Evolutionary conservation across 35 echinoderm and acorn worm species (phyloP), one percentile per base, ranked within the genome.

Genomic region (Ptychodera flava): DNA sequence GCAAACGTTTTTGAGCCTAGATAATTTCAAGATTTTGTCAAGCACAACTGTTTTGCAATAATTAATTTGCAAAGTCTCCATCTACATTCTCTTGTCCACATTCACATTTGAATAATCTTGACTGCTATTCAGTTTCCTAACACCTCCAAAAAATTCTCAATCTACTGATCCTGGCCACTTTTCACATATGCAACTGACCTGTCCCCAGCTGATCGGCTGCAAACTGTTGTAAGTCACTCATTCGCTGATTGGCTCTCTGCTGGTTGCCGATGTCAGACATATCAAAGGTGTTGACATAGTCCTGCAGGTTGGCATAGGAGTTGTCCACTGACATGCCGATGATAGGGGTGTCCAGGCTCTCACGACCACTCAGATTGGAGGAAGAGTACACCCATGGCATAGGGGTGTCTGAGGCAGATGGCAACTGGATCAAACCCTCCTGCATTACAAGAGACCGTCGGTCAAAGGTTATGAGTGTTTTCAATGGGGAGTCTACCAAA

Each of bases 381-480:
- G 83, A 94, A 16, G 96, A 99, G 78, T 99, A 90, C n/a, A 92
- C 88, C 96, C 96, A 99, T 37, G 96, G 96, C 90, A 99, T 99
- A 1, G 96, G 96, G 84, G 96, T 99, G 78, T 89, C 92, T 30
- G 87, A 90, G 31, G 88, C 85, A 15, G 96, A 99, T 35, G 93
- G 86, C 16, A 92, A 92, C 33, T 92, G 90, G 36, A 99, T 92
- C 31, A 79, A 84, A 36, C 96, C 96, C 36, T 99, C 96, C 96
- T 99, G 53, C 27, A 80, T 0, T 31, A 34, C 0, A 29, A n/a
- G n/a, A n/a, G n/a, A n/a, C n/a, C n/a, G n/a, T n/a, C n/a, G n/a
- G n/a, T n/a, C n/a, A n/a, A n/a, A n/a, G n/a, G n/a, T n/a, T n/a
- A n/a, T n/a, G n/a, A n/a, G n/a, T n/a, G n/a, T n/a, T n/a, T n/a